Base-by-base conservation (phyloP, 2,888 invertebrate species). In the Pollenia angustigena region DNA sequence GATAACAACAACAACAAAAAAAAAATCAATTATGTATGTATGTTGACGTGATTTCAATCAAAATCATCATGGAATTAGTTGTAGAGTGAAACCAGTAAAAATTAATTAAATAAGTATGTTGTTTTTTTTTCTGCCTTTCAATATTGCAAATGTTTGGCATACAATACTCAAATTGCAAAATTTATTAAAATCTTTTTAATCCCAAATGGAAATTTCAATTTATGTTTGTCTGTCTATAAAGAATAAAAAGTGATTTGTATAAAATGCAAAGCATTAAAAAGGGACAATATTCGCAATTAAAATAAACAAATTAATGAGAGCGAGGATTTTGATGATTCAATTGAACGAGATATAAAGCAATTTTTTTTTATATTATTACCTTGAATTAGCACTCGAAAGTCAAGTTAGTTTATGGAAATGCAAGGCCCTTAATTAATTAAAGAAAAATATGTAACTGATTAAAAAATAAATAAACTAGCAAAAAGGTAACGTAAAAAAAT, bases 51-150 rank as follows among this genome's bases (percentile, higher is more conserved):
- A 83, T 83, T 76, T 71, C 40, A 71, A 62, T 83, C 62, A 42
- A 64, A 69, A 76, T 83, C 40, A 82, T 2, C 69, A 76, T 72
- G 40, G 54, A 72, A 64, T 72, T 72, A 81, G 64, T 64, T 54
- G 56, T n/a, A 54, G 52, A 64, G 46, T 64, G 46, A 72, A 81
- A 81, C 54, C 72, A 72, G 72, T 79, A 60, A 84, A 84, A 78
- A 66, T 72, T 79, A 79, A 79, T 84, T 85, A 64, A 66, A 56
- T 80, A 40, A 62, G 23, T 72, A 68, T 81, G 74, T 75, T 66
- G 12, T 74, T 58, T 78, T 32, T 78, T 32, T 32, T 32, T 4
- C 32, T 74, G 44, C 56, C 64, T 71, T 81, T 75, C 4, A 62
- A 23, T 66, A 52, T 42, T 56, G 10, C 12, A 71, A 11, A 50